Conservation (phyloP, 2,113 vertebrate species). For the Polypterus bichir region DNA sequence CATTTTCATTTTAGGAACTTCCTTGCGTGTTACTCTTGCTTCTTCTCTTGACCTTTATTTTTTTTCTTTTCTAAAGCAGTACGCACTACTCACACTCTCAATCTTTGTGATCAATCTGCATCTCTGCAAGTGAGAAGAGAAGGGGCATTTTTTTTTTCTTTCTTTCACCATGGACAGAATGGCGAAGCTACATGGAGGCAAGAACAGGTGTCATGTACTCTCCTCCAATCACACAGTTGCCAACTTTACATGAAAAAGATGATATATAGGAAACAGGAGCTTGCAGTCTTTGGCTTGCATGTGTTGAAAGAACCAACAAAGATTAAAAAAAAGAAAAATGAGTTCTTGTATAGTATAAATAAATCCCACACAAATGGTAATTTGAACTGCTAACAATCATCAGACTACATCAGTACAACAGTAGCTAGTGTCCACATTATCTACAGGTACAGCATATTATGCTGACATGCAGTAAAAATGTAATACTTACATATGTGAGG, state of each 20-base stretch:
- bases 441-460: background rate
- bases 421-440: too few species aligned
- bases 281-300: too few species aligned
- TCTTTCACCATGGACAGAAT: constrained; percentile 18
- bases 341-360: too few species aligned
- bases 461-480: background rate
- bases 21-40: constrained; percentile 1
- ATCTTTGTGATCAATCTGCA: constrained; percentile 48
- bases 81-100: constrained; percentile 49
- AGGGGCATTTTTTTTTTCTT: constrained; percentile 26
- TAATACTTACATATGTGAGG: constrained; percentile 81
- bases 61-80: constrained; percentile 23
- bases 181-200: background rate
- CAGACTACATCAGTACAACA: too few species aligned
- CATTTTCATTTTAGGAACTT: constrained; percentile 12
- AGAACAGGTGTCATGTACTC: constrained; percentile 8
- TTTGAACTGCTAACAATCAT: too few species aligned
- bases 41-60: constrained; percentile 16
- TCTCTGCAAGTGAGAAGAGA: constrained; percentile 45
- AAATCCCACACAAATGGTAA: too few species aligned
- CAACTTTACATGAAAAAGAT: constrained; percentile 5
- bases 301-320: too few species aligned
- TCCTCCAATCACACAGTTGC: background rate
- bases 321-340: too few species aligned
- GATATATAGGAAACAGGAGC: background rate